phyloP scores from a whole-genome alignment of 2,888 invertebrate genomes.

The Peribatodes rhomboidaria region DNA sequence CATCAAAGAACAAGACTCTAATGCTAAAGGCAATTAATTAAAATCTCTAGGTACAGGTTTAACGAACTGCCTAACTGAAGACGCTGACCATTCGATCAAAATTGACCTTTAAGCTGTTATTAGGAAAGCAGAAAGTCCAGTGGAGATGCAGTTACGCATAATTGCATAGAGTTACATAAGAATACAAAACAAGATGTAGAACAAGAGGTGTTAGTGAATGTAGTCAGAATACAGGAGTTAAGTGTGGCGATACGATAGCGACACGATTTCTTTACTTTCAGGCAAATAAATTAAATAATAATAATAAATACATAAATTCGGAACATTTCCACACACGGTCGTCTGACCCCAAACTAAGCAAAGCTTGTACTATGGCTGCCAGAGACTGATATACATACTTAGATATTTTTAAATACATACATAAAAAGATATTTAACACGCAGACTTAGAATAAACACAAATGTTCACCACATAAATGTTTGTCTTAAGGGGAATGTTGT shows the following conservation, averaged over 20 bases:
- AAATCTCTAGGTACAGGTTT: conserved; percentile 52
- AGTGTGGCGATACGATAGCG: conserved; percentile 41
- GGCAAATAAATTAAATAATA: too few species aligned
- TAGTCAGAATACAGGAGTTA: conserved; percentile 51
- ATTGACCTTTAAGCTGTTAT: not conserved
- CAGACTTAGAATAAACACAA: too few species aligned
- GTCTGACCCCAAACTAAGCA: too few species aligned
- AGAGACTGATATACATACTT: too few species aligned
- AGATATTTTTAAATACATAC: too few species aligned
- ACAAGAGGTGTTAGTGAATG: conserved; percentile 54
- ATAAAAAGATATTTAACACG: too few species aligned
- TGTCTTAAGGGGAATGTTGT: too few species aligned
- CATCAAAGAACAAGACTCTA: conserved; percentile 46
- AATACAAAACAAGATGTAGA: conserved; percentile 54
- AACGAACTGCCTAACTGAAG: conserved; percentile 35
- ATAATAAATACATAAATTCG: not conserved
- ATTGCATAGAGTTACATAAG: conserved; percentile 59
- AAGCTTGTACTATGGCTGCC: too few species aligned
- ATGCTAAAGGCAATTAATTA: conserved; percentile 57
- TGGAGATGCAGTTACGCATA: conserved; percentile 44
- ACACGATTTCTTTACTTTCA: conserved; percentile 40
- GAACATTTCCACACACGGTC: not conserved
- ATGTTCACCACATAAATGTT: too few species aligned
- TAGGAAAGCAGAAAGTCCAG: conserved; percentile 44
- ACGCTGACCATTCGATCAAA: conserved; percentile 29